Evolutionary conservation across 1,140 invertebrate genomes (phyloP).

Genomic region (Zaprionus gabonicus): DNA sequence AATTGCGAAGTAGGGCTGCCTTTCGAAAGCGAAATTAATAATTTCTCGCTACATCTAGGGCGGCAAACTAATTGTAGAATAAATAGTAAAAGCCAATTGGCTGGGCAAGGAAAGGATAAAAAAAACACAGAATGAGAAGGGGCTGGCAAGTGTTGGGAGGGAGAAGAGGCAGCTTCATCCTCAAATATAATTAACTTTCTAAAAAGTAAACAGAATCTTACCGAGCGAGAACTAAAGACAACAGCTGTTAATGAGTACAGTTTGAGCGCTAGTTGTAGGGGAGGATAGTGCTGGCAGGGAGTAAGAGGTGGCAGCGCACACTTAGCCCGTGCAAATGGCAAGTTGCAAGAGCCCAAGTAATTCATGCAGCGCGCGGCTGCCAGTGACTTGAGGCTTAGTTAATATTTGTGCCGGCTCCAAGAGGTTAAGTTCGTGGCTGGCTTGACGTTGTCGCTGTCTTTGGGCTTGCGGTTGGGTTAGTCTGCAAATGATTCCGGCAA

Average conservation of each 20-base stretch:
- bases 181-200: conserved; percentile 78
- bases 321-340: conserved; percentile 5
- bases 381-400: conserved; percentile 63
- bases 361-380: conserved; percentile 31
- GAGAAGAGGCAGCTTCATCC: conserved; percentile 10
- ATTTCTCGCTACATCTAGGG: conserved; percentile 21
- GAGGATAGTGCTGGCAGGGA: too few relatives aligned
- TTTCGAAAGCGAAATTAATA: conserved; percentile 55
- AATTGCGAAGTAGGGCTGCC: neutral
- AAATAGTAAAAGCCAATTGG: conserved; percentile 47
- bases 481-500: conserved; percentile 65
- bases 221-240: conserved; percentile 70
- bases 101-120: neutral
- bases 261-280: conserved; percentile 55
- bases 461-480: conserved; percentile 24
- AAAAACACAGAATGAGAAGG: conserved; percentile 10
- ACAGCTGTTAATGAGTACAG: conserved; percentile 78
- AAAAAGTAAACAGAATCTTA: conserved; percentile 73
- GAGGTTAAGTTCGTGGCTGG: conserved; percentile 38
- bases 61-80: conserved; percentile 66
- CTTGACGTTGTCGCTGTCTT: neutral
- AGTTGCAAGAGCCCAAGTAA: conserved; percentile 37
- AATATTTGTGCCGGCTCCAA: conserved; percentile 67
- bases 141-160: neutral
- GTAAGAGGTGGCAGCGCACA: neutral